Conservation (phyloP, 2,888 invertebrate genomes). For the Nomada fabriciana region DNA sequence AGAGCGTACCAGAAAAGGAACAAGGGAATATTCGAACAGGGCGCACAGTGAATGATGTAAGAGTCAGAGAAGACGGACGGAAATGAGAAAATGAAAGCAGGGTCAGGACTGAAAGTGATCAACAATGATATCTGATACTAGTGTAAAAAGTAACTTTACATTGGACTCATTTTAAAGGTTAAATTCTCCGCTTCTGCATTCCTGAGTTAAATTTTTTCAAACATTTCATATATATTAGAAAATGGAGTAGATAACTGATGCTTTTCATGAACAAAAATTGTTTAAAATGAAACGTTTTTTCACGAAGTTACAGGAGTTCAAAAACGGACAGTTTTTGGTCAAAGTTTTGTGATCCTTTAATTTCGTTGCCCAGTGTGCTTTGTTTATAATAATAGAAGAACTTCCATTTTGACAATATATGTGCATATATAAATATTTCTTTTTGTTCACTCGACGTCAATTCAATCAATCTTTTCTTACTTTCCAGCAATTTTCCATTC, state of each 20-base stretch:
- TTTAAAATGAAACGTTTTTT: neutral
- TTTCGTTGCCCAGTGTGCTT: too few relatives aligned
- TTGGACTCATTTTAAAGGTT: neutral
- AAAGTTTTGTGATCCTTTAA: too few relatives aligned
- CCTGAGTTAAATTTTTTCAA: too few relatives aligned
- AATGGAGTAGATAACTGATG: too few relatives aligned
- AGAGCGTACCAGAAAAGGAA: neutral
- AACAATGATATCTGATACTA: neutral
- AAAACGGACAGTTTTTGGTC: neutral
- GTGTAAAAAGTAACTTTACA: too few relatives aligned
- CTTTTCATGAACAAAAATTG: too few relatives aligned
- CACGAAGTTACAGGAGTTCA: neutral
- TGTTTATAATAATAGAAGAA: too few relatives aligned
- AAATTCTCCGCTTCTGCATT: neutral
- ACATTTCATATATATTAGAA: too few relatives aligned
- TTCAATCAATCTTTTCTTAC: slow-evolving; percentile 16
- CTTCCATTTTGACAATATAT: neutral
- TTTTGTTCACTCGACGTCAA: neutral
- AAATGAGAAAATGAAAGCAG: neutral
- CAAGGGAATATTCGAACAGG: neutral
- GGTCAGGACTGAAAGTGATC: neutral
- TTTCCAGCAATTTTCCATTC: slow-evolving; percentile 4
- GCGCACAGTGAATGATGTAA: neutral
- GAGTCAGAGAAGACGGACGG: neutral
- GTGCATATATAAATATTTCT: neutral